Conservation (phyloP, 2,797 vertebrate genomes). For the Tokudaia muenninki region DNA sequence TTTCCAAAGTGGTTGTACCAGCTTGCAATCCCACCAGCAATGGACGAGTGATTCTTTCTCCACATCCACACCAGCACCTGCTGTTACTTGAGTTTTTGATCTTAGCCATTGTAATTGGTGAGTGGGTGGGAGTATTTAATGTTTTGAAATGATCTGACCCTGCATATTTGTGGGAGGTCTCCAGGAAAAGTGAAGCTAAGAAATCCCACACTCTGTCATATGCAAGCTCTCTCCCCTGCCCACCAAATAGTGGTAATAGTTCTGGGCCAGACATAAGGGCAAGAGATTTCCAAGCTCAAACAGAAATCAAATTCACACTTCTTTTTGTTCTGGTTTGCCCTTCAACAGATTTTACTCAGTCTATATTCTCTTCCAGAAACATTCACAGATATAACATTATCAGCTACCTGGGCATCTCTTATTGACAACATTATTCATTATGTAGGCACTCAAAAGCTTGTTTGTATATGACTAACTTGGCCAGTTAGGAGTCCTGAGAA, state of each 20-base stretch:
- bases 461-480: not conserved
- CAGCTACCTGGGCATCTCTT: not conserved
- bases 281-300: not conserved
- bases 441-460: not conserved
- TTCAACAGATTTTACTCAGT: not conserved
- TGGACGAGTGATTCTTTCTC: no score
- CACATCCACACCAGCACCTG: no score
- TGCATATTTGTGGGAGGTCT: not conserved
- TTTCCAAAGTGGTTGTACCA: no score
- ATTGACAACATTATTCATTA: not conserved
- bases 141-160: conserved; percentile 17
- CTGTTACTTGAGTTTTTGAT: no score
- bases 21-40: no score
- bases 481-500: not conserved
- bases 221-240: not conserved
- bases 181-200: not conserved
- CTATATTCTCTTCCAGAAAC: not conserved
- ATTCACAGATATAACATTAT: not conserved
- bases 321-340: not conserved
- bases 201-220: not conserved
- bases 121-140: not conserved
- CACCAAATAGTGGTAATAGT: not conserved
- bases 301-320: not conserved
- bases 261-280: not conserved
- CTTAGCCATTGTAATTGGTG: no score